A percentile compares a stretch with the other conserved stretches of the same genome.
These are phyloP conservation scores for Scatophagus argus DNA, from an alignment of 2,113 vertebrate genomes.

Conservation along the genomic window DNA sequence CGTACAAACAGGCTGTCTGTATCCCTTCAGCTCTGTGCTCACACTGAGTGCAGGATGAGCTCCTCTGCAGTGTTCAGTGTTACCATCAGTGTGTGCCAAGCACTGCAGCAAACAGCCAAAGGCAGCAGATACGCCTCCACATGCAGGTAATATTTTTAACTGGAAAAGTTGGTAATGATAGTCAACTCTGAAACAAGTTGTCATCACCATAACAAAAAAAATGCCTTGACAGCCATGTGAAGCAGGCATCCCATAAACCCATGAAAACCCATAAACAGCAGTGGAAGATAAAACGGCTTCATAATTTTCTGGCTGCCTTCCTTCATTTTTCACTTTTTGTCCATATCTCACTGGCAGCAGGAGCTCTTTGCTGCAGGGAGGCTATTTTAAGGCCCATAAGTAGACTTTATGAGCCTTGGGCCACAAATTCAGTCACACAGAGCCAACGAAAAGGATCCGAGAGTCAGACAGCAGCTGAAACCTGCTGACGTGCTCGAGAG, in stretches of 20 bases:
- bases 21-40: background rate
- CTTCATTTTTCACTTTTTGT: constrained; percentile 17
- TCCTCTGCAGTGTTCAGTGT: background rate
- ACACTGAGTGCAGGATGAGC: constrained; percentile 12
- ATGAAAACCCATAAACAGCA: background rate
- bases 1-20: constrained; percentile 31
- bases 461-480: constrained; percentile 5
- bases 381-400: constrained; percentile 39
- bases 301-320: background rate
- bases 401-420: constrained; percentile 60
- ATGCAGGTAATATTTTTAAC: constrained; percentile 13
- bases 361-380: constrained; percentile 16
- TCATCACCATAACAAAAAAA: background rate
- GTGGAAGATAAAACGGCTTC: background rate
- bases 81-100: too few relatives aligned
- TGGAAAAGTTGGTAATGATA: background rate
- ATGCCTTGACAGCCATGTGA: background rate
- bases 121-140: constrained; percentile 8
- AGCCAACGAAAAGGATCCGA: constrained; percentile 5
- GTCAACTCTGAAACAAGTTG: constrained; percentile 22
- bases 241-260: background rate
- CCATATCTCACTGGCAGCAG: constrained; percentile 22
- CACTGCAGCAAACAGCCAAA: too few relatives aligned
- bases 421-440: constrained; percentile 51
- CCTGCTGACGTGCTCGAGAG: background rate